Conservation (phyloP, 1,140 invertebrate genomes). For the Drosophila dunni region DNA sequence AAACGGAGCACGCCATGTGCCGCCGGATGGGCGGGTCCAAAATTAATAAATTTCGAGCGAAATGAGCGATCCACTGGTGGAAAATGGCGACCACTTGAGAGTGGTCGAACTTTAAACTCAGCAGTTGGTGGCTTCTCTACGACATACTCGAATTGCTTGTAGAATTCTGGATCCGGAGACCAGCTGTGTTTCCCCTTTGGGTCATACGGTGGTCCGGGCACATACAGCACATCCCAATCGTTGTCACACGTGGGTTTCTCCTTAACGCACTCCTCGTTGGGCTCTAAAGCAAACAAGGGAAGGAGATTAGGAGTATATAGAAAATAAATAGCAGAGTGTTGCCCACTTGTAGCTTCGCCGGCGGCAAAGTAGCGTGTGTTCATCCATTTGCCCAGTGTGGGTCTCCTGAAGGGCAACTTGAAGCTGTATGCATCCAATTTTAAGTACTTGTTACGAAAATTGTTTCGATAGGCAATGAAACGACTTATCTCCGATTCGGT, state of each 20-base stretch:
- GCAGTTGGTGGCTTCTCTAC: constrained; percentile 86
- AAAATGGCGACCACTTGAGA: constrained; percentile 7
- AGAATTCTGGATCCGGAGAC: constrained; percentile 85
- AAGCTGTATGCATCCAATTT: constrained; percentile 37
- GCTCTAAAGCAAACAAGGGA: neutral
- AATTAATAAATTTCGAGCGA: constrained; percentile 90
- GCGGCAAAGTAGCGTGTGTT: constrained; percentile 42
- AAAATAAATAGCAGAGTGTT: neutral
- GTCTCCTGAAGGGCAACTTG: constrained; percentile 23
- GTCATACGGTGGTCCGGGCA: constrained; percentile 37
- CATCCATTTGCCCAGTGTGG: constrained; percentile 31
- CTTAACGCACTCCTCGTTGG: constrained; percentile 8
- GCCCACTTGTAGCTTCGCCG: constrained; percentile 6
- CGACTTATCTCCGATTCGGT: constrained; percentile 62
- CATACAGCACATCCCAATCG: constrained; percentile 28
- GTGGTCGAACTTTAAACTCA: constrained; percentile 78
- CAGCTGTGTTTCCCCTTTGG: constrained; percentile 49
- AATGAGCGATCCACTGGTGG: constrained; percentile 85
- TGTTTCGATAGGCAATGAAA: constrained; percentile 48
- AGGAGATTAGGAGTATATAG: neutral
- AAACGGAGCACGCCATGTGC: constrained; percentile 94
- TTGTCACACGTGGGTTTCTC: constrained; percentile 18
- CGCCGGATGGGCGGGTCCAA: constrained; percentile 94
- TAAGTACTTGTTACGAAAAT: constrained; percentile 49
- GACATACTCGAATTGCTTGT: constrained; percentile 86